Base-by-base conservation (phyloP, 2,113 vertebrate species). In the Anarhynchus alexandrinus region DNA sequence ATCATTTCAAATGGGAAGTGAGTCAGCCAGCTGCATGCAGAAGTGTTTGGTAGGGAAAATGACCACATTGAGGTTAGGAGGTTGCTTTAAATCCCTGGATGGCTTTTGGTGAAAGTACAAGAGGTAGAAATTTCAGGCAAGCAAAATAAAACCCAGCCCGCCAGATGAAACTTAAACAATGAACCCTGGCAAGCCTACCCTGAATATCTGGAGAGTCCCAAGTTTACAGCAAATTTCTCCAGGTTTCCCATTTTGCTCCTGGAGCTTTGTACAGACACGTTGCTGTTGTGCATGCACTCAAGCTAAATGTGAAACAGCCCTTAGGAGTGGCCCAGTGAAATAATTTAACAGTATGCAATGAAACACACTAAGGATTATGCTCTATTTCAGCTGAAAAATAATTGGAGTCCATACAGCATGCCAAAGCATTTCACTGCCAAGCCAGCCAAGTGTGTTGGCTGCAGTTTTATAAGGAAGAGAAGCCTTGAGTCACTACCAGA, bases 331-430 rank as follows among this genome's bases (percentile, higher is more conserved):
- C 65, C 30, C 82, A 57, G 36, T 64, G 42, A 59, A 88, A 43
- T 79, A 43, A 94, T 85, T 89, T 54, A 92, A 27, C 42, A 71
- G 29, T 65, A 65, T 55, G 32, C 45, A 92, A 26, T 40, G 51
- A 62, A 82, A 49, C 8, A 71, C 64, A 27, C 13, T 9, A 25
- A 76, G 58, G 47, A 79, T 85, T 88, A 45, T 65, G 26, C 20
- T 78, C 40, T 86, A 23, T 70, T 96, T 93, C 74, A 90, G 74
- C 25, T 79, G 79, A 67, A 90, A 79, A 93, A 76, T 85, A 85
- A 82, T 76, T 88, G 45, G 23, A 70, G 52, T 71, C 57, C 47
- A 18, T 49, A 34, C 10, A 76, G 61, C 67, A 69, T 45, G 66
- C 64, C 70, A 85, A 73, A 88, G 36, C 16, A 32, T 36, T 82